Evolutionary conservation across 1,140 invertebrate genomes (phyloP), one percentile per base, ranked within the genome.

Genomic region (Bicyclus anynana): DNA sequence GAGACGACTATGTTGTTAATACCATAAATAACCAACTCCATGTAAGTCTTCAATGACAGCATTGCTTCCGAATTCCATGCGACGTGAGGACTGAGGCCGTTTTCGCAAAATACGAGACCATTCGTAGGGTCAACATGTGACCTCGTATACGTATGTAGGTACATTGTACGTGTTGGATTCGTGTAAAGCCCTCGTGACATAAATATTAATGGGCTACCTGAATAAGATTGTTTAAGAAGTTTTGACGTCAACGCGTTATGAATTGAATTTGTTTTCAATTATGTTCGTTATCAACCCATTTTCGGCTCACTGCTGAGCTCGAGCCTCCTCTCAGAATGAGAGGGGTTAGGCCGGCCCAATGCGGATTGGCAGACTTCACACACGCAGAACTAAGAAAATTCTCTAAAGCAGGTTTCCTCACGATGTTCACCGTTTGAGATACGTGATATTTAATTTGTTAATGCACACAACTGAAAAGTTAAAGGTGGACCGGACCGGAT

Each of bases 31-130:
- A 21, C 38, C 23, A 21, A 18, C 9, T 26, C 50, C 50, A 53
- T 55, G 47, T 46, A 54, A 27, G 57, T 59, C 44, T 29, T 33
- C 58, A 65, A 60, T 64, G 57, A 50, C 53, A 62, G 9, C 46
- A 21, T 18, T n/a, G 62, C 51, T 65, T 60, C 58, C 58, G 63
- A 65, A 65, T 58, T 57, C 63, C 54, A 26, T 26, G 29, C 55
- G 26, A 29, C 17, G 26, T 46, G 44, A 53, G 61, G 62, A 40
- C 52, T 46, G 44, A 53, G 61, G 62, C 49, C 52, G 37, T 17
- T 2, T 44, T 14, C 51, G 51, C 51, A 53, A 53, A 53, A 53
- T 53, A 46, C 38, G 17, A 12, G 42, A 44, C 38, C 40, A 53
- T 44, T 44, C 42, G 51, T 58, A 58, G 55, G 55, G 48, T 58